phyloP scores from a whole-genome alignment of 2,797 vertebrate genomes.

The Pyrocephalus nanus region DNA sequence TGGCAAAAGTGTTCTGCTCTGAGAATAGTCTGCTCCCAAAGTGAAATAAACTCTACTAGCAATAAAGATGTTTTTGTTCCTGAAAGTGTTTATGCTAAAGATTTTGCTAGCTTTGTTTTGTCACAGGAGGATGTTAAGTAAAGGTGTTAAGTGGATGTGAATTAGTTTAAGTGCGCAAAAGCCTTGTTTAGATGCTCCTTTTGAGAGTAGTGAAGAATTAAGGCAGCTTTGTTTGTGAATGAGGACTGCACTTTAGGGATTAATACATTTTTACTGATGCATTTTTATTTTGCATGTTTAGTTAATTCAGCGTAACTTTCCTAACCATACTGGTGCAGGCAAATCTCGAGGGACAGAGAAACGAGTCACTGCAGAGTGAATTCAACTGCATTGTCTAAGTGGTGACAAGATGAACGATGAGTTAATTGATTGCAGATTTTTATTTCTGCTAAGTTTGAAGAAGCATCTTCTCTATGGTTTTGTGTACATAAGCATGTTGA shows the following conservation, averaged over 20 bases:
- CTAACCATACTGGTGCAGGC: slow-evolving; percentile 22
- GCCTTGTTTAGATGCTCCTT: slow-evolving; percentile 32
- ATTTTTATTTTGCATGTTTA: background rate
- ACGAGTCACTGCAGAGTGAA: background rate
- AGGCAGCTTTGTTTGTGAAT: slow-evolving; percentile 48
- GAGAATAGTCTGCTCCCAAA: background rate
- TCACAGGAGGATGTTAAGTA: slow-evolving; percentile 7
- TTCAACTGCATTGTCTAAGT: slow-evolving; percentile 34
- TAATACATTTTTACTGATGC: slow-evolving; percentile 30
- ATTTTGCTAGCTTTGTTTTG: slow-evolving; percentile 17
- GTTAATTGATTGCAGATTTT: slow-evolving; percentile 55
- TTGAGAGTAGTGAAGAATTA: slow-evolving; percentile 36
- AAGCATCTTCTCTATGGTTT: background rate
- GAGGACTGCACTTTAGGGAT: slow-evolving; percentile 13
- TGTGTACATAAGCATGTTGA: slow-evolving; percentile 38
- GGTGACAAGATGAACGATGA: slow-evolving; percentile 57
- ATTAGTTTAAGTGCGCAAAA: slow-evolving; percentile 44
- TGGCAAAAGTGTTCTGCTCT: background rate
- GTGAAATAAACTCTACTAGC: background rate
- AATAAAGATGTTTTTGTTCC: slow-evolving; percentile 2
- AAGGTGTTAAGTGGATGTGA: slow-evolving; percentile 32
- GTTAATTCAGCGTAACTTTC: slow-evolving; percentile 45
- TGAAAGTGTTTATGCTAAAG: slow-evolving; percentile 9
- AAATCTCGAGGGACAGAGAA: background rate
- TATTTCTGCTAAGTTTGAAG: slow-evolving; percentile 40